phyloP scores from a whole-genome alignment of 2,797 vertebrate genomes.

The Esox lucius region DNA sequence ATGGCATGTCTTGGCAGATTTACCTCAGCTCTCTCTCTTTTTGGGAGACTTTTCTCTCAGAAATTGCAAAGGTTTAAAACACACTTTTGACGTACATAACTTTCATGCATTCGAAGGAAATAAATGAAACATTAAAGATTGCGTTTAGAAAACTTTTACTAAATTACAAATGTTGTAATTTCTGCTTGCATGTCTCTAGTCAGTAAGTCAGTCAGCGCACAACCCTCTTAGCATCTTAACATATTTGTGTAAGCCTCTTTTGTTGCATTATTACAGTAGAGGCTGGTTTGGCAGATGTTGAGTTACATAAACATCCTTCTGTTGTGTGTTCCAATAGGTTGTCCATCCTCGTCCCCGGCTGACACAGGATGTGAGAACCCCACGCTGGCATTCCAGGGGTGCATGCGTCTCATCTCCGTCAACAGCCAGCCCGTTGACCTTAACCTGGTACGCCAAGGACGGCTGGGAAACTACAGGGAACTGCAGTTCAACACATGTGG shows the following conservation, averaged over 20 bases:
- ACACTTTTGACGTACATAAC: background rate
- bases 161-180: background rate
- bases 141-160: constrained; percentile 8
- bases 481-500: constrained; percentile 93
- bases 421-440: constrained; percentile 91
- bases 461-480: constrained; percentile 90
- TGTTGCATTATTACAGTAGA: constrained; percentile 17
- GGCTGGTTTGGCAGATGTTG: constrained; percentile 11
- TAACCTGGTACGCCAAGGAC: constrained; percentile 87
- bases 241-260: constrained; percentile 27
- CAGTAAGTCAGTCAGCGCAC: background rate
- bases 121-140: no score
- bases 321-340: constrained; percentile 26
- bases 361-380: constrained; percentile 82
- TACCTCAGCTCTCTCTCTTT: constrained; percentile 7
- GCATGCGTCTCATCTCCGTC: constrained; percentile 91
- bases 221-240: constrained; percentile 9
- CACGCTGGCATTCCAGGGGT: constrained; percentile 90
- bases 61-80: background rate
- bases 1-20: constrained; percentile 20
- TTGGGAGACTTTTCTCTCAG: background rate
- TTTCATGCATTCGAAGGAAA: background rate
- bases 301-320: constrained; percentile 10
- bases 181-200: background rate
- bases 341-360: constrained; percentile 60